A percentile compares a stretch with the other conserved stretches of the same genome.
Conservation (phyloP, 2,113 vertebrate genomes). For the Fukomys damarensis region DNA sequence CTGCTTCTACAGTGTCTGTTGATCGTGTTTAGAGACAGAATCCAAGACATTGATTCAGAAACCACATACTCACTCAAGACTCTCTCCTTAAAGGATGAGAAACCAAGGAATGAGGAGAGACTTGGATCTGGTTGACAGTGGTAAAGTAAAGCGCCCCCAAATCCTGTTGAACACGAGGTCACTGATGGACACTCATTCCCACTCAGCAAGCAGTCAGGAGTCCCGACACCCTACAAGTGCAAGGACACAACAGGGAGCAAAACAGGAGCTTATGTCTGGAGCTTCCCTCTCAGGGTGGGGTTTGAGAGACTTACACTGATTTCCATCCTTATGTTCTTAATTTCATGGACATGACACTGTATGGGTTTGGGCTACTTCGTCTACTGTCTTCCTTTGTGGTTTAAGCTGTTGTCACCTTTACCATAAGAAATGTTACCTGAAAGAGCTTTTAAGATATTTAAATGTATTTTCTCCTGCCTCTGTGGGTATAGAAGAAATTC, state of each 20-base stretch:
- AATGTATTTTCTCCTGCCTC: conserved; percentile 27
- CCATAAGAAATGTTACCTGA: conserved; percentile 51
- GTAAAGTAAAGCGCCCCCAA: not conserved
- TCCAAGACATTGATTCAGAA: not conserved
- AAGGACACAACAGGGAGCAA: not conserved
- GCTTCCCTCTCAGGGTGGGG: not conserved
- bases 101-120: not conserved
- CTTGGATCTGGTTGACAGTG: not conserved
- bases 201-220: not conserved
- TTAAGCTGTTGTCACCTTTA: conserved; percentile 20
- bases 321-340: not conserved
- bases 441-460: conserved; percentile 55
- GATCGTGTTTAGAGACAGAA: not conserved
- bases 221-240: not conserved
- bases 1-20: not conserved
- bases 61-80: accelerated
- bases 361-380: conserved; percentile 23
- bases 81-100: not conserved
- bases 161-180: accelerated
- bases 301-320: not conserved
- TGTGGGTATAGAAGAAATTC: not conserved
- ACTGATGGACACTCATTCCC: not conserved
- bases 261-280: not conserved
- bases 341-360: not conserved
- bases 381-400: conserved; percentile 54